Evolutionary conservation across 1,140 invertebrate genomes (phyloP).

Genomic region (Glomeris maerens): DNA sequence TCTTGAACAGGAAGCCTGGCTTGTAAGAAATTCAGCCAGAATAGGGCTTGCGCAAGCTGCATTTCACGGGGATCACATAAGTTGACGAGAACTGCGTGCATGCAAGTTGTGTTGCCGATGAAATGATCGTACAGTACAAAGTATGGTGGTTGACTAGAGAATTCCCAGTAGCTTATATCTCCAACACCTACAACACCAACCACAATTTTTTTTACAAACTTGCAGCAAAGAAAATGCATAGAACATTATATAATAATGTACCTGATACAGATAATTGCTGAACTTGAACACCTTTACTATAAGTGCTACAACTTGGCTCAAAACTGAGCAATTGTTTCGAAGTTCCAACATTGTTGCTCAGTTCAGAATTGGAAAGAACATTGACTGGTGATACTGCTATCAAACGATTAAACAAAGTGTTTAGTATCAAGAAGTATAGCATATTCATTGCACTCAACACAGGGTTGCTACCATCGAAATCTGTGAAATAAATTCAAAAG

Average conservation of each 20-base stretch:
- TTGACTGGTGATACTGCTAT: too few relatives aligned
- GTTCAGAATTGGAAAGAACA: too few relatives aligned
- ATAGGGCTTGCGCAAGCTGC: constrained; percentile 56
- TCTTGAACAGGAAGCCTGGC: constrained; percentile 49
- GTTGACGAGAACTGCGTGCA: constrained; percentile 60
- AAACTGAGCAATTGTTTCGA: too few relatives aligned
- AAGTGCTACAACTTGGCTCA: too few relatives aligned
- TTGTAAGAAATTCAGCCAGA: constrained; percentile 67
- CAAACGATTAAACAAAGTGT: too few relatives aligned
- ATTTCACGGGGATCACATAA: constrained; percentile 52
- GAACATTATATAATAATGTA: constrained; percentile 12
- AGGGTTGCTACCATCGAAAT: too few relatives aligned
- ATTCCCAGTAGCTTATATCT: constrained; percentile 62
- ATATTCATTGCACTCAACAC: too few relatives aligned
- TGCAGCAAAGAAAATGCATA: constrained; percentile 1
- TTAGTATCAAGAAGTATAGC: too few relatives aligned
- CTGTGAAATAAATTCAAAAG: too few relatives aligned
- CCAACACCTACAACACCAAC: constrained; percentile 38
- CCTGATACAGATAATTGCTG: constrained; percentile 41
- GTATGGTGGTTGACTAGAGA: constrained; percentile 66
- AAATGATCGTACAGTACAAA: constrained; percentile 63
- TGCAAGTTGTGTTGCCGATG: constrained; percentile 48
- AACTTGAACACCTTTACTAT: constrained; percentile 52
- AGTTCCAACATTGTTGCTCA: too few relatives aligned
- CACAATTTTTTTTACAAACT: constrained; percentile 5